Base-by-base conservation (phyloP, 2,113 vertebrate genomes). In the Tragelaphus strepsiceros region DNA sequence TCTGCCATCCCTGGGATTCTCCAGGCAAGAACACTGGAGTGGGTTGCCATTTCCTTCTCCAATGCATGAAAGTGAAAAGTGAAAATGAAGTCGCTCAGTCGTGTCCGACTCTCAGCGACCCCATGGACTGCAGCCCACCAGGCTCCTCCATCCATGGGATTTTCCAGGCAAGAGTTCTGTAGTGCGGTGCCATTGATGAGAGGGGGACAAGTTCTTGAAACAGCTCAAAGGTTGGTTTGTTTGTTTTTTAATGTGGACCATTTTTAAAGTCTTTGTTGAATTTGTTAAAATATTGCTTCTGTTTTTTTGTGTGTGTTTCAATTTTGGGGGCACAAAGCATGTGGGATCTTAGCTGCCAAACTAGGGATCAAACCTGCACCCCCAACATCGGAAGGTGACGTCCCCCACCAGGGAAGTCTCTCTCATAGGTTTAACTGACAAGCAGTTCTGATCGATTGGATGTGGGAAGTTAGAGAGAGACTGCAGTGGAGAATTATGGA, bases 371-470 rank as follows among this genome's bases (percentile, higher is more conserved):
- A 43, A 43, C 12, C 28, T 24, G 71, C 6, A 43, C 21, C 39
- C 6, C 22, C 39, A 43, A 4, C 39, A 0, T 4, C 26, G 71
- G 21, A 43, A 77, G 22, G 35, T 1, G 11, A 7, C 0, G 39
- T 26, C 39, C 22, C 14, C 22, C 11, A 43, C 71, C 12, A 13
- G 35, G 35, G 71, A 26, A 14, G 71, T 26, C 1, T 0, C 6
- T n/a, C 80, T 30, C 24, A 1, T 24, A 64, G 84, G 43, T 67
- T 95, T 95, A 86, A 24, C 6, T 54, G 28, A 64, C n/a, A 53
- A 49, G 46, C 85, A n/a, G 85, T 83, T 46, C 24, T 22, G n/a
- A 86, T n/a, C 5, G 16, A 24, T 15, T 74, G 3, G 28, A 77
- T 35, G 22, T 32, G 49, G 9, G 3, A 59, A 85, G 22, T 46